These are phyloP conservation scores for Labeo rohita DNA, from an alignment of 2,113 vertebrate species.

Conservation along the genomic window DNA sequence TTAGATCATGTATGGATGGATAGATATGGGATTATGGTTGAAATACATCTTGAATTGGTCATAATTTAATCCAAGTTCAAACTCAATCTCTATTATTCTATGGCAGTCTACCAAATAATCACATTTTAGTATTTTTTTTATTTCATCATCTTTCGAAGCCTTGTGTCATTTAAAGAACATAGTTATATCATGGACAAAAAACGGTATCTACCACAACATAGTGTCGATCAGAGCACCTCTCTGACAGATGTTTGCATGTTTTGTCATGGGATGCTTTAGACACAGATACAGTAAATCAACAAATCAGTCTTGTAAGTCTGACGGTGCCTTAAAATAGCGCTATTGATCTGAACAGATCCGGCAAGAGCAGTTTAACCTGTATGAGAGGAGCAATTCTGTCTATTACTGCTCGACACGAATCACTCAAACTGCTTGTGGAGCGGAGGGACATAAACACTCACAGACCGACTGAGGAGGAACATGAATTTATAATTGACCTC, in stretches of 20 bases:
- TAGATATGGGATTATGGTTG: neutral
- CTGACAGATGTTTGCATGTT: slow-evolving; percentile 21
- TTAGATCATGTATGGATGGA: neutral
- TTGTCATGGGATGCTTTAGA: slow-evolving; percentile 17
- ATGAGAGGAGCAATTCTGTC: slow-evolving; percentile 22
- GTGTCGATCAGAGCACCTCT: neutral
- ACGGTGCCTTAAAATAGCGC: slow-evolving; percentile 5
- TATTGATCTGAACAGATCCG: slow-evolving; percentile 16
- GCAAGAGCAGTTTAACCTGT: slow-evolving; percentile 31
- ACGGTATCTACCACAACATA: neutral
- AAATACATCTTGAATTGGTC: neutral
- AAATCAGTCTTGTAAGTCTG: slow-evolving; percentile 1
- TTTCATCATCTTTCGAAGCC: neutral
- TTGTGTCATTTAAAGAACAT: neutral
- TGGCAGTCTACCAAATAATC: neutral
- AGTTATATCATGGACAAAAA: neutral
- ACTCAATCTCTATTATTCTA: neutral
- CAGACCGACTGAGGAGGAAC: neutral
- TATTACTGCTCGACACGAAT: neutral
- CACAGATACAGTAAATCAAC: slow-evolving; percentile 12
- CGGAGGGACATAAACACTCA: neutral
- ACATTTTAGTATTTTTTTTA: neutral
- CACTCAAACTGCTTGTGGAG: neutral
- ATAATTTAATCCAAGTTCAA: neutral
- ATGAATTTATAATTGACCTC: neutral